Evolutionary conservation across 1,140 invertebrate genomes (phyloP).

Genomic region (Microvelia longipes): DNA sequence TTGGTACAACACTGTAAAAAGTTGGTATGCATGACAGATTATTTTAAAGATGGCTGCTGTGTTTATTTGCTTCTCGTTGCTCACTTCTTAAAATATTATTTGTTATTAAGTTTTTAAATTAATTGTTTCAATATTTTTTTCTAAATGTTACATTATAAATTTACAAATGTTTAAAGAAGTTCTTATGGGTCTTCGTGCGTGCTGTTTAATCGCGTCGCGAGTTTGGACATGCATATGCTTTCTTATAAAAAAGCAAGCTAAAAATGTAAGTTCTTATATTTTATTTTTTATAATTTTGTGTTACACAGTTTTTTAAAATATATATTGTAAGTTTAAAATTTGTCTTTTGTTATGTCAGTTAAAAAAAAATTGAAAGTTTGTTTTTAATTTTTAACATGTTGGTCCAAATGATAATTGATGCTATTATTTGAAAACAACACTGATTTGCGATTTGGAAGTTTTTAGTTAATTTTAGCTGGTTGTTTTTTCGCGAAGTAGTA

Average conservation of each 20-base stretch:
- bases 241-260: conserved; percentile 87
- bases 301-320: not conserved
- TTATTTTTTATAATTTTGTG: not conserved
- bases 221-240: conserved; percentile 96
- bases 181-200: conserved; percentile 92
- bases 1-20: too few species aligned
- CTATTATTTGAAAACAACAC: not conserved
- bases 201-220: conserved; percentile 83
- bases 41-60: too few species aligned
- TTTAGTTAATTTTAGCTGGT: not conserved
- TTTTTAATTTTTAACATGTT: not conserved
- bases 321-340: not conserved
- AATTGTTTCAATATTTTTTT: not conserved
- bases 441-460: not conserved
- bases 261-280: conserved; percentile 63
- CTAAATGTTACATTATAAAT: not conserved
- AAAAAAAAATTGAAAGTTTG: not conserved
- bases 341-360: not conserved
- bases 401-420: not conserved
- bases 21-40: too few species aligned
- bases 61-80: too few species aligned
- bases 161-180: conserved; percentile 79
- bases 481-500: too few species aligned
- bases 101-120: too few species aligned
- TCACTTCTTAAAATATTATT: too few species aligned